A percentile compares a stretch with the other conserved stretches of the same genome.
Evolutionary conservation across 2,113 vertebrate genomes (phyloP).

Genomic region (Tragelaphus buxtoni): DNA sequence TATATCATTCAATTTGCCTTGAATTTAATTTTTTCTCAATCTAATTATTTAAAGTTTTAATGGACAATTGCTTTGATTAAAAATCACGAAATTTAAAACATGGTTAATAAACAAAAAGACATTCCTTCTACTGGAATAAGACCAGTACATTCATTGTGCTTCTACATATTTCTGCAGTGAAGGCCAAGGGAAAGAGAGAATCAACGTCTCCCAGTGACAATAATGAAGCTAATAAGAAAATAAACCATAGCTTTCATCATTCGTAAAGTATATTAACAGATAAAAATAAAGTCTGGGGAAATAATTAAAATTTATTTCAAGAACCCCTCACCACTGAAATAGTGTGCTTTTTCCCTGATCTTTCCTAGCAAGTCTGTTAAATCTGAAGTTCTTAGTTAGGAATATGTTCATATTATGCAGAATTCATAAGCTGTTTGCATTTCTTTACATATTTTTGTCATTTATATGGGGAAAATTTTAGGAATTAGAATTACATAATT

Average conservation of each 20-base stretch:
- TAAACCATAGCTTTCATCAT: slow-evolving; percentile 14
- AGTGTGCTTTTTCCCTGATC: not conserved
- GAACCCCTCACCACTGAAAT: accelerated
- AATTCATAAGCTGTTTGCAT: not conserved
- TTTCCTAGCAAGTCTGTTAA: not conserved
- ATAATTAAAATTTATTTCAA: slow-evolving; percentile 39
- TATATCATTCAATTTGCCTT: not conserved
- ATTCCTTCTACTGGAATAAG: not conserved
- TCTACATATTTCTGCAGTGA: not conserved
- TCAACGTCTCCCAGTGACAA: slow-evolving; percentile 13
- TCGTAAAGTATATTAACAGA: slow-evolving; percentile 12
- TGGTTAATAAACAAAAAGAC: not conserved
- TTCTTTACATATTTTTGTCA: slow-evolving; percentile 6
- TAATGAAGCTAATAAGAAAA: slow-evolving; percentile 45
- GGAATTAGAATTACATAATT: slow-evolving; percentile 6
- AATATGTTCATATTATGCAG: not conserved
- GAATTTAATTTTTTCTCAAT: slow-evolving; percentile 11
- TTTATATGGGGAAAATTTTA: not conserved
- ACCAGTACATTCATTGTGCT: not conserved
- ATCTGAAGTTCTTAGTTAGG: not conserved
- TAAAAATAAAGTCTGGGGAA: slow-evolving; percentile 29
- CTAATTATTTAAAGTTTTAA: slow-evolving; percentile 1
- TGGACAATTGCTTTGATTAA: not conserved
- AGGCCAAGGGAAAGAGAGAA: not conserved
- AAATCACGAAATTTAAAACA: not conserved